Percentiles rank a stretch among this genome's conserved stretches.
phyloP scores from a whole-genome alignment of 2,113 vertebrate genomes.

The Indicator indicator region DNA sequence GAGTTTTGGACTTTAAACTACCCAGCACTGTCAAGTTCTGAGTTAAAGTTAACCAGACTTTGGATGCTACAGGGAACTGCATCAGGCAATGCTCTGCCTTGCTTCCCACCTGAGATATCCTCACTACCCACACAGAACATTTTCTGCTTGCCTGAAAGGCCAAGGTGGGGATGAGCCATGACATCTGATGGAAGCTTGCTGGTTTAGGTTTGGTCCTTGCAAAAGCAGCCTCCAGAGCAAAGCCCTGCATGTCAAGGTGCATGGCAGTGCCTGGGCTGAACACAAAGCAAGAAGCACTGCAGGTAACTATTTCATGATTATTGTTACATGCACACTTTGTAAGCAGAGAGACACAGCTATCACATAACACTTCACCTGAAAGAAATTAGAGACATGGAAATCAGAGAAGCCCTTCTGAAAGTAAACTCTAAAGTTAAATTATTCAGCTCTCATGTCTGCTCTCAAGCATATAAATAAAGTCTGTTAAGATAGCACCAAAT shows the following conservation, averaged over 20 bases:
- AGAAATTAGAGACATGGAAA: background rate
- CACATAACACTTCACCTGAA: background rate
- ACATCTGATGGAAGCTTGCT: background rate
- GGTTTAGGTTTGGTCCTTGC: background rate
- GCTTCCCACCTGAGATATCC: background rate
- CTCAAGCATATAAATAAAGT: background rate
- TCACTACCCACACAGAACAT: accelerated
- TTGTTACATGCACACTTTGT: background rate
- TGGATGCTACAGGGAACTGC: background rate
- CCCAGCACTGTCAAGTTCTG: background rate
- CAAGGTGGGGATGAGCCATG: background rate
- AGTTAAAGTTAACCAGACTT: background rate
- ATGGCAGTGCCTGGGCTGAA: background rate
- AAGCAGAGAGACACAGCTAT: background rate
- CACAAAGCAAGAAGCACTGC: background rate
- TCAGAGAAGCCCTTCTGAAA: background rate
- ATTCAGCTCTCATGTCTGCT: background rate
- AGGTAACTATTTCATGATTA: background rate
- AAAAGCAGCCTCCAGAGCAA: background rate
- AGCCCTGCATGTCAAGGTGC: background rate
- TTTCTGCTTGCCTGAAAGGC: background rate
- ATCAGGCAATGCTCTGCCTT: background rate
- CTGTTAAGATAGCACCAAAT: background rate
- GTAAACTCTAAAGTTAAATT: background rate
- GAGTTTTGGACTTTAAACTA: background rate